Conservation (phyloP, 2,113 vertebrate genomes). For the Calyptomena viridis region DNA sequence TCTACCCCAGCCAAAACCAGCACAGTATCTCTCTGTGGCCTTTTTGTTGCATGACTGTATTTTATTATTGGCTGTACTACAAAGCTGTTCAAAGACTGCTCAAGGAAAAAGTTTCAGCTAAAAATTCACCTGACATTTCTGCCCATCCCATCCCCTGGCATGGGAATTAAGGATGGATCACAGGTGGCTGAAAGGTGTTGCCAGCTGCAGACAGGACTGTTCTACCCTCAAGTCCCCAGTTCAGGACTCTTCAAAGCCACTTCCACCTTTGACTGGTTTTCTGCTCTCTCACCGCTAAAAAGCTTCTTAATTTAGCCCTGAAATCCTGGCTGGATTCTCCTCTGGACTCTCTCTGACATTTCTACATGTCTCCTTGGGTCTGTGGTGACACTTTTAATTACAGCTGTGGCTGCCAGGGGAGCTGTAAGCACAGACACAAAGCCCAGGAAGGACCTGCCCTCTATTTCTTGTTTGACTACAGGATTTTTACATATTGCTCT, state of each 20-base stretch:
- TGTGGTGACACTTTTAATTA: conserved; percentile 37
- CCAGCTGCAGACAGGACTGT: background rate
- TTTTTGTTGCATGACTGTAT: background rate
- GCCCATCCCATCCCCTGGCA: background rate
- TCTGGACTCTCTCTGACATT: background rate
- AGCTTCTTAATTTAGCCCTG: conserved; percentile 12
- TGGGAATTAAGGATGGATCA: background rate
- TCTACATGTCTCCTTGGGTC: background rate
- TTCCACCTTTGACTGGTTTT: background rate
- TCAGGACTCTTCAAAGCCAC: background rate
- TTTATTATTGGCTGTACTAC: background rate
- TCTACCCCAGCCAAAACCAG: background rate
- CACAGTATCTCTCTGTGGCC: background rate
- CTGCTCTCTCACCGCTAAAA: background rate
- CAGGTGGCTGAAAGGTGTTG: background rate
- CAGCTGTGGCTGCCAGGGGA: conserved; percentile 23
- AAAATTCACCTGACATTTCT: background rate
- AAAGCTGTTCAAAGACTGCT: background rate
- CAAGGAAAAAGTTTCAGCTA: background rate
- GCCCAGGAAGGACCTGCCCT: background rate
- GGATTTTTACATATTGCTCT: background rate
- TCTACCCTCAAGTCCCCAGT: background rate
- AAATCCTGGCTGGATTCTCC: background rate
- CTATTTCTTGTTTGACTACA: background rate
- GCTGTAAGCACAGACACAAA: background rate